phyloP scores from a whole-genome alignment of 2,113 vertebrate genomes.

The Indicator indicator region DNA sequence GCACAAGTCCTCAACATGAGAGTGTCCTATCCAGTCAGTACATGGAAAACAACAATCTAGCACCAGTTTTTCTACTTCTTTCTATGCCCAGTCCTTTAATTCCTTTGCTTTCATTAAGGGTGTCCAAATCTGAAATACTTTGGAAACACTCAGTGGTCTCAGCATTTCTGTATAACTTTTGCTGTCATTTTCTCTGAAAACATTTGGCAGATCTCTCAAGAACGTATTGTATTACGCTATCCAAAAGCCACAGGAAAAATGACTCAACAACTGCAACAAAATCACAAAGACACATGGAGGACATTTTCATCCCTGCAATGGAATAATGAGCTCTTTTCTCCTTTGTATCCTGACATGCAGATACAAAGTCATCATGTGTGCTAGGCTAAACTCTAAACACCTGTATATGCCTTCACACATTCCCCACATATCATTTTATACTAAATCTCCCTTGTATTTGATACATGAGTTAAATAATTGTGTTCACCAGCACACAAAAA shows the following conservation, averaged over 20 bases:
- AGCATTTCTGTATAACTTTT: background rate
- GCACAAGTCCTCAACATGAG: background rate
- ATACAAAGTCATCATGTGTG: background rate
- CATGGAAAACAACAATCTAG: background rate
- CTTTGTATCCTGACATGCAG: background rate
- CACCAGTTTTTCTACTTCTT: background rate
- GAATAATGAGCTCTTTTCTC: background rate
- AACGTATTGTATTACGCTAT: background rate
- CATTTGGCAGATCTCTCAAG: background rate
- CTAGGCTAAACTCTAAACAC: background rate
- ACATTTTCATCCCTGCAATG: background rate
- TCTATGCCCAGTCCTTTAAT: background rate
- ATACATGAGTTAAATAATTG: background rate
- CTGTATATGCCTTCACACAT: background rate
- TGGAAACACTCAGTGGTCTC: background rate
- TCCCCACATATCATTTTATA: background rate
- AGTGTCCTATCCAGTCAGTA: background rate
- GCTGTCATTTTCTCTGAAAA: background rate
- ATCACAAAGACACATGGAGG: background rate
- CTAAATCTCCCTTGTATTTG: conserved; percentile 8
- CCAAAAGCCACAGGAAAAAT: background rate
- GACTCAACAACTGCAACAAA: background rate
- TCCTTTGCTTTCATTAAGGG: background rate
- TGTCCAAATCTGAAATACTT: background rate
- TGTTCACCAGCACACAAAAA: background rate